Conservation (phyloP, 2,113 vertebrate species). For the Hyaena hyaena region DNA sequence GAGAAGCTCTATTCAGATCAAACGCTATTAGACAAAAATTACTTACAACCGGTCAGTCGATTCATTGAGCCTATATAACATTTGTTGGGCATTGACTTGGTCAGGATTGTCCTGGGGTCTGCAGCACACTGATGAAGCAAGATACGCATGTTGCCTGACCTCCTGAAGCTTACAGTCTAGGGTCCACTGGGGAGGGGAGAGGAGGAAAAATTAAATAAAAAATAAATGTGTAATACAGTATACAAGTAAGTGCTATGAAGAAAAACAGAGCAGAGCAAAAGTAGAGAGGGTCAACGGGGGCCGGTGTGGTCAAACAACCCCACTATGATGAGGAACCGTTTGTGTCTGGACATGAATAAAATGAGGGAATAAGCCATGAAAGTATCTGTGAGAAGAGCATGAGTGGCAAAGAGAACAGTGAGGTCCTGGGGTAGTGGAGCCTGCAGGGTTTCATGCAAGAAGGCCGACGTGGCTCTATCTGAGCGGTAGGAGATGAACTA, state of each 20-base stretch:
- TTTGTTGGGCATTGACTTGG: background rate
- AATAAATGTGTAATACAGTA: background rate
- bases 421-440: background rate
- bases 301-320: background rate
- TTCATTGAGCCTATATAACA: background rate
- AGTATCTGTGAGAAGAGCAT: background rate
- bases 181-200: too few species aligned
- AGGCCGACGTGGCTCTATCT: background rate
- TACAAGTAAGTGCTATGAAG: background rate
- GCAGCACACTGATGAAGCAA: background rate
- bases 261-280: background rate
- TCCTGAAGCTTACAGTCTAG: background rate
- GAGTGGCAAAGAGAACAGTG: background rate
- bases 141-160: background rate
- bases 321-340: background rate
- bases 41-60: slow-evolving; percentile 58
- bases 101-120: background rate
- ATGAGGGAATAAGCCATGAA: background rate
- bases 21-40: slow-evolving; percentile 75
- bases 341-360: background rate
- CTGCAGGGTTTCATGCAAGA: background rate
- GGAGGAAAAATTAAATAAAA: background rate
- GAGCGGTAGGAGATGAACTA: background rate
- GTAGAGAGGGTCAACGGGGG: fast-evolving
- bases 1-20: slow-evolving; percentile 75